Percentiles rank a stretch among this genome's conserved stretches.
These are phyloP conservation scores for Trichogramma pretiosum DNA, from an alignment of 1,140 invertebrate genomes.

Conservation along the genomic window DNA sequence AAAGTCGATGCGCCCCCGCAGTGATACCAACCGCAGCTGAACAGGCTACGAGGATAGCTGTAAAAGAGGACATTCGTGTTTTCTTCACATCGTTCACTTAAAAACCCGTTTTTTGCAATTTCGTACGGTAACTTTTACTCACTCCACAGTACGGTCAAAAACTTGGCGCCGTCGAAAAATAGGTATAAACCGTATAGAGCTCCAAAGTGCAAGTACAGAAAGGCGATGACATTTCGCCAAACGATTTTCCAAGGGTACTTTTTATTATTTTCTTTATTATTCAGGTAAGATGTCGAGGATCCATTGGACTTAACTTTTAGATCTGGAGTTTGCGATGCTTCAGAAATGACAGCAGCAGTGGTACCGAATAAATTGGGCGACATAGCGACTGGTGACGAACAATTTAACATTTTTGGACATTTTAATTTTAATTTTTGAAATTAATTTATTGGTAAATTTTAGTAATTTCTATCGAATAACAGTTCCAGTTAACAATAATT, in stretches of 20 bases:
- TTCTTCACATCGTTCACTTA: too few species aligned
- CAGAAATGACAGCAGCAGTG: conserved; percentile 38
- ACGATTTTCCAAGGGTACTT: conserved; percentile 56
- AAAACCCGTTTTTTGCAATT: too few species aligned
- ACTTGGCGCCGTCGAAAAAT: conserved; percentile 42
- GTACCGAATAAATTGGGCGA: conserved; percentile 44
- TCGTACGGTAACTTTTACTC: too few species aligned
- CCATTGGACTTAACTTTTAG: conserved; percentile 23
- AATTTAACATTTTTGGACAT: background rate
- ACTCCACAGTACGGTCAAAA: conserved; percentile 48
- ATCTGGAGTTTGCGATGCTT: conserved; percentile 37
- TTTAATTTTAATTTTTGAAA: background rate
- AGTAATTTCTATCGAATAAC: too few species aligned
- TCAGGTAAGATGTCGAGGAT: conserved; percentile 17
- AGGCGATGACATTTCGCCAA: conserved; percentile 63
- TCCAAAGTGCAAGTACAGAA: conserved; percentile 54
- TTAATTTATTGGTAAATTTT: too few species aligned
- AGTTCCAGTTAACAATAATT: too few species aligned
- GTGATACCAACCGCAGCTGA: conserved; percentile 64
- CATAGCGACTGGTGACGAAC: too few species aligned
- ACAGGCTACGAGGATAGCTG: conserved; percentile 30
- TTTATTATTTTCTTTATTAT: conserved; percentile 23
- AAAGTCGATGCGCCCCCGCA: conserved; percentile 80
- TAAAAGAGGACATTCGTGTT: conserved; percentile 16
- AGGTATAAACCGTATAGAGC: conserved; percentile 57